Conservation (phyloP, 2,113 vertebrate species). For the Nymphicus hollandicus region DNA sequence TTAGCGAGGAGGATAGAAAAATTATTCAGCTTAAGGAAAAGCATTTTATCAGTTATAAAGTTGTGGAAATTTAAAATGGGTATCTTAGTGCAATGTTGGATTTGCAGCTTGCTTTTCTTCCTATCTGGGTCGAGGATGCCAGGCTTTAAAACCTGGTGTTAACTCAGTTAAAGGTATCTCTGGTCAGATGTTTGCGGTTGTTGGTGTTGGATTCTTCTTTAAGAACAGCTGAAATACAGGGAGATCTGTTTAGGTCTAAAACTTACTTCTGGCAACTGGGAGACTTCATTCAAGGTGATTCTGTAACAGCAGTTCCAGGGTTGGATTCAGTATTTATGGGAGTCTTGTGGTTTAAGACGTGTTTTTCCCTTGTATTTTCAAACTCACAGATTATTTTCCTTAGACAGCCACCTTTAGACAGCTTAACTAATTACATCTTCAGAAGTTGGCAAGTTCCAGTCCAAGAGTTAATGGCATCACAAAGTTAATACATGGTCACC, state of each 20-base stretch:
- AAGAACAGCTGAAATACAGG: not conserved
- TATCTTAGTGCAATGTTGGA: slow-evolving; percentile 21
- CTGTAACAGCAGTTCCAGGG: not conserved
- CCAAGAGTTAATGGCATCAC: not conserved
- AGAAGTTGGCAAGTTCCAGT: not conserved
- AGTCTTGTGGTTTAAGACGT: not conserved
- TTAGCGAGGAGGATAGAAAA: not conserved
- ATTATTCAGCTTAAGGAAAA: slow-evolving; percentile 45
- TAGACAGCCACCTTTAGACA: not conserved
- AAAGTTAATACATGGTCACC: not conserved
- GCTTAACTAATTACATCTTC: not conserved
- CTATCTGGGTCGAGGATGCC: not conserved
- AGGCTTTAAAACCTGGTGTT: not conserved
- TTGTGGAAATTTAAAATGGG: slow-evolving; percentile 34
- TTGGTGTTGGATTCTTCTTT: not conserved
- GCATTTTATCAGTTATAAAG: slow-evolving; percentile 47
- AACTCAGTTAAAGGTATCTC: not conserved
- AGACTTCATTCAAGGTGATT: not conserved
- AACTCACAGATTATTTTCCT: not conserved
- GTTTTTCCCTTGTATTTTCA: not conserved
- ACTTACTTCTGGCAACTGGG: not conserved
- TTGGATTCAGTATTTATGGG: not conserved
- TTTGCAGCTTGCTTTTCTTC: slow-evolving; percentile 27
- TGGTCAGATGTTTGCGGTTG: not conserved
- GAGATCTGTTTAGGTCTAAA: slow-evolving; percentile 7